phyloP scores from a whole-genome alignment of 2,113 vertebrate genomes.

The Tonatia bakeri region DNA sequence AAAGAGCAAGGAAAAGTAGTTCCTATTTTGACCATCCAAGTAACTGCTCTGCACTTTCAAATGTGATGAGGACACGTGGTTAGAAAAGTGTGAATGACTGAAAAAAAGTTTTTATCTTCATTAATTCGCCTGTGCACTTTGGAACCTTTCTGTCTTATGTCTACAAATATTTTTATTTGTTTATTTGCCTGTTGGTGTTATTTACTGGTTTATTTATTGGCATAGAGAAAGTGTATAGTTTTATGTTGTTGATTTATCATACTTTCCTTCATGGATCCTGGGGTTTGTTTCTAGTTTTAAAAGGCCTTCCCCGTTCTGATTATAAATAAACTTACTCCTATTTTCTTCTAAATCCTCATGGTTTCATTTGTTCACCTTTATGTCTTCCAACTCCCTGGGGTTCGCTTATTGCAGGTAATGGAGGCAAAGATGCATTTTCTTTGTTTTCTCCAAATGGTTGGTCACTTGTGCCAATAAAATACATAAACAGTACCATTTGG shows the following conservation, averaged over 20 bases:
- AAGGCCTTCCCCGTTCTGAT: not conserved
- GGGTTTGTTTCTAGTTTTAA: slow-evolving; percentile 16
- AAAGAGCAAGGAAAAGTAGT: not conserved
- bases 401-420: not conserved
- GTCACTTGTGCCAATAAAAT: not conserved
- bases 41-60: not conserved
- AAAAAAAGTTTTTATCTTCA: not conserved
- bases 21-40: not conserved
- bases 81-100: not conserved
- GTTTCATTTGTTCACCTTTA: not conserved
- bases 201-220: slow-evolving; percentile 33
- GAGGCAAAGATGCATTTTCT: not conserved
- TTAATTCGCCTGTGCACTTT: not conserved
- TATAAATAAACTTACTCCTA: slow-evolving; percentile 57
- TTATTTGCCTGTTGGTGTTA: slow-evolving; percentile 6
- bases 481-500: not conserved
- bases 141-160: not conserved
- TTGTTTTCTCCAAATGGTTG: not conserved
- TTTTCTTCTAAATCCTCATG: slow-evolving; percentile 47
- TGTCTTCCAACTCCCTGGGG: not conserved
- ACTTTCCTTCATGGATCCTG: not conserved
- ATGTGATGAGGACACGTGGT: not conserved
- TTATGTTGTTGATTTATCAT: not conserved
- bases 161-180: slow-evolving; percentile 22
- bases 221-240: not conserved